A percentile compares a stretch with the other conserved stretches of the same genome.
Evolutionary conservation across 2,797 vertebrate genomes (phyloP).

Genomic region (Xenopus petersii): DNA sequence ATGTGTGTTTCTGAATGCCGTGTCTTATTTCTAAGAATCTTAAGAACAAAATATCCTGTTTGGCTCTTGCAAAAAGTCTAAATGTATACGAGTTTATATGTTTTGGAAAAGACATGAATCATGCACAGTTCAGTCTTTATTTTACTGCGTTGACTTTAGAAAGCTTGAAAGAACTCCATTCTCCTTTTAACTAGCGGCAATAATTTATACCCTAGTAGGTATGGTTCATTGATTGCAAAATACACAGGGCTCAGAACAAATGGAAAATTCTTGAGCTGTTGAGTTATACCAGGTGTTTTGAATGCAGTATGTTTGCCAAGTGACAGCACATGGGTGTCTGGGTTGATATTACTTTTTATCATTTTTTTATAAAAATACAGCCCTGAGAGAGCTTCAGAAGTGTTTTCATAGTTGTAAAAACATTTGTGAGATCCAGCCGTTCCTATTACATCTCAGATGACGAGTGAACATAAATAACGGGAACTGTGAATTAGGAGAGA

Average conservation of each 20-base stretch:
- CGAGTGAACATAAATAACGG: constrained; percentile 33
- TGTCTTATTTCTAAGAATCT: too few species aligned
- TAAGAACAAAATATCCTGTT: constrained; percentile 4
- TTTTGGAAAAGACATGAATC: constrained; percentile 21
- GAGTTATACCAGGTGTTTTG: constrained; percentile 29
- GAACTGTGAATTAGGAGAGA: constrained; percentile 37
- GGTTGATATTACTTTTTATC: constrained; percentile 16
- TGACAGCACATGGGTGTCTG: constrained; percentile 1
- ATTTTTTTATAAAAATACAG: neutral
- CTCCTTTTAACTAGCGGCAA: constrained; percentile 4
- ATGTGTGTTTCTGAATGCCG: too few species aligned
- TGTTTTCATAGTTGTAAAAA: constrained; percentile 30
- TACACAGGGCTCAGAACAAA: constrained; percentile 14
- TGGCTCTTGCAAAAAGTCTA: constrained; percentile 15
- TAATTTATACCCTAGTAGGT: constrained; percentile 15
- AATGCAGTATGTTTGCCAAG: constrained; percentile 23
- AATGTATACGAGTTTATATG: constrained; percentile 29
- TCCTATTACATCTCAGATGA: constrained; percentile 15
- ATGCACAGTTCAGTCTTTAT: constrained; percentile 12
- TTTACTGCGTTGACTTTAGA: constrained; percentile 25
- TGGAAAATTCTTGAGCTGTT: neutral
- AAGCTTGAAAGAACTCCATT: constrained; percentile 1
- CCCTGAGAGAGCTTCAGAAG: neutral
- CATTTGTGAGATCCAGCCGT: constrained; percentile 28
- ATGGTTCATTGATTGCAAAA: constrained; percentile 33